A percentile compares a stretch with the other conserved stretches of the same genome.
These are phyloP conservation scores for Cebus imitator DNA, from an alignment of 2,113 vertebrate species.

Conservation along the genomic window DNA sequence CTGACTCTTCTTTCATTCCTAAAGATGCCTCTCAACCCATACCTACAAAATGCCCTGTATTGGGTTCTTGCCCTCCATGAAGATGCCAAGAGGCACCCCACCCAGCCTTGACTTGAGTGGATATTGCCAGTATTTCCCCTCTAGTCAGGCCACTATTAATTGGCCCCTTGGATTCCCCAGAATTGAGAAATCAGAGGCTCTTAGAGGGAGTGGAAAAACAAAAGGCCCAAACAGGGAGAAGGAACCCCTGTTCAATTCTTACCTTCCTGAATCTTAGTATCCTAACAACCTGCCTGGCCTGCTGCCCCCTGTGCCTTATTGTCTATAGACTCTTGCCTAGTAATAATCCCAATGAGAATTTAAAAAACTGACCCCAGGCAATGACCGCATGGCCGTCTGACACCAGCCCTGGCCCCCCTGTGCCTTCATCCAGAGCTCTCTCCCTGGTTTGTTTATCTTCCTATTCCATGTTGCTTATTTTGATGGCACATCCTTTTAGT, in stretches of 20 bases:
- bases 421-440: slow-evolving; percentile 36
- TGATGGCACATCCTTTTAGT: slow-evolving; percentile 87
- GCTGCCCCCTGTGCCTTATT: background rate
- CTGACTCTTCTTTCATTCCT: background rate
- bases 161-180: background rate
- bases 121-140: background rate
- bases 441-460: slow-evolving; percentile 86
- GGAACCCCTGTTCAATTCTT: background rate
- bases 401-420: slow-evolving; percentile 63
- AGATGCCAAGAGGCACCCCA: background rate
- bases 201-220: background rate
- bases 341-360: slow-evolving; percentile 8
- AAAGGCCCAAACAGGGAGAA: background rate
- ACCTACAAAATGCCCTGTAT: background rate
- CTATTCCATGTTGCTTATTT: slow-evolving; percentile 86
- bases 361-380: slow-evolving; percentile 75
- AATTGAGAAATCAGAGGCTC: slow-evolving; percentile 46
- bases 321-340: slow-evolving; percentile 1
- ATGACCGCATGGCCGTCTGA: slow-evolving; percentile 79
- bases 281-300: slow-evolving; percentile 4
- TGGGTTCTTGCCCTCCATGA: background rate
- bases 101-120: background rate
- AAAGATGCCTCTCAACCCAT: background rate
- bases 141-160: background rate
- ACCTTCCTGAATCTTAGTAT: slow-evolving; percentile 9